Evolutionary conservation across 2,113 vertebrate genomes (phyloP).

Genomic region (Petaurus breviceps): DNA sequence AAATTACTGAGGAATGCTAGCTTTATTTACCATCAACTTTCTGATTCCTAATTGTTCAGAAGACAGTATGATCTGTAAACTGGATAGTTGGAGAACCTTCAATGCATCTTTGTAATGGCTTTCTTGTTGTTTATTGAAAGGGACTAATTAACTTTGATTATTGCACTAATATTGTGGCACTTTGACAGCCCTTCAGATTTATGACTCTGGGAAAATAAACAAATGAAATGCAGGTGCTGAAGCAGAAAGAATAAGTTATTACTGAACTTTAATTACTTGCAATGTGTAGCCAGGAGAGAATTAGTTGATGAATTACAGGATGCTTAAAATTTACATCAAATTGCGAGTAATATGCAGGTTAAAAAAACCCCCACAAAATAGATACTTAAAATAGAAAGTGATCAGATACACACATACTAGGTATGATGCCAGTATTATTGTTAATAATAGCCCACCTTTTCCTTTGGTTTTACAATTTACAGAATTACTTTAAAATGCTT

Average conservation of each 20-base stretch:
- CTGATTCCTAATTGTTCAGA: slow-evolving; percentile 75
- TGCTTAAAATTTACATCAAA: slow-evolving; percentile 88
- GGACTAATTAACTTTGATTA: slow-evolving; percentile 99
- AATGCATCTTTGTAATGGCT: slow-evolving; percentile 86
- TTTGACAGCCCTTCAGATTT: slow-evolving; percentile 98
- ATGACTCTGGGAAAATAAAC: slow-evolving; percentile 99
- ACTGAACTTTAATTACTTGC: slow-evolving; percentile 99
- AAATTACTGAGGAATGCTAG: slow-evolving; percentile 62
- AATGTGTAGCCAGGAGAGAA: slow-evolving; percentile 92
- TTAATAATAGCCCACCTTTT: background rate
- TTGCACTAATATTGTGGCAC: slow-evolving; percentile 98
- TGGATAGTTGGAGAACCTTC: slow-evolving; percentile 80
- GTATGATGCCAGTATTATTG: background rate
- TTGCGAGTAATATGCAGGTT: slow-evolving; percentile 80
- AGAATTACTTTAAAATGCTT: background rate
- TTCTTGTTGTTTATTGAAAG: slow-evolving; percentile 89
- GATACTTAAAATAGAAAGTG: slow-evolving; percentile 65
- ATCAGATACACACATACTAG: background rate
- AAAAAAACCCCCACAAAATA: slow-evolving; percentile 39
- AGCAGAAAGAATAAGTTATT: slow-evolving; percentile 99
- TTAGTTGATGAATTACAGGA: slow-evolving; percentile 92
- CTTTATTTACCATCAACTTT: slow-evolving; percentile 68
- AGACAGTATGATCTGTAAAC: slow-evolving; percentile 74
- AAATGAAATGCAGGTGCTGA: slow-evolving; percentile 99
- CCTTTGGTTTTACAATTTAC: background rate